Base-by-base conservation (phyloP, 2,113 vertebrate species). In the Anarhynchus alexandrinus region DNA sequence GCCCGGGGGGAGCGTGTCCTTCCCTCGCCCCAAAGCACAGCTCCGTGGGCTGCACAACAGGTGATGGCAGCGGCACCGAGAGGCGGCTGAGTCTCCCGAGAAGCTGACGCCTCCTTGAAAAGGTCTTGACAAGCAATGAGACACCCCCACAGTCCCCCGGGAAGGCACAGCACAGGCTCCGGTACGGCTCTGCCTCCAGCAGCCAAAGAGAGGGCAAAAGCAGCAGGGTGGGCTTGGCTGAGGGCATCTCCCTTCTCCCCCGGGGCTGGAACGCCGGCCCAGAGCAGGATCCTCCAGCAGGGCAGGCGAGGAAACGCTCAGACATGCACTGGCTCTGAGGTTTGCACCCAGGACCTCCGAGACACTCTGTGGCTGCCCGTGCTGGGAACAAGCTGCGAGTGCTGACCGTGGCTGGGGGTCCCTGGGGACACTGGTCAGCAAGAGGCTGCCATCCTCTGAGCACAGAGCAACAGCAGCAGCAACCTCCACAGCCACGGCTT, bases 351-450 rank as follows among this genome's bases (percentile, higher is more conserved):
- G 32, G n/a, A 47, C 27, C 81, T 19, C 43, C 0, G 5, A 65
- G 70, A 42, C 8, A 8, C 5, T 13, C 36, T 51, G 59, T 52
- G 78, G 72, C 52, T 55, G 38, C 26, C 52, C 5, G 1, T 34
- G 64, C 70, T 32, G 36, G 47, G 30, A 54, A 42, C 5, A 12
- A n/a, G 49, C 49, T 12, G 61, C 4, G 3, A 34, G 38, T 10
- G 30, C 43, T 26, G 42, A n/a, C 34, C 1, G 2, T 0, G 1
- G n/a, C 27, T 4, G 29, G n/a, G 34, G n/a, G 36, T 40, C 36
- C 79, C 42, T 10, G 66, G 78, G 17, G 83, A 22, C 40, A 26
- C 18, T 12, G 30, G 12, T 30, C 57, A 88, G 80, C 40, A 43
- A 42, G 62, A 42, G 19, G 36, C 51, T 47, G 45, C 70, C 64